Base-by-base conservation (phyloP, 2,888 invertebrate species). In the Tinea trinotella region DNA sequence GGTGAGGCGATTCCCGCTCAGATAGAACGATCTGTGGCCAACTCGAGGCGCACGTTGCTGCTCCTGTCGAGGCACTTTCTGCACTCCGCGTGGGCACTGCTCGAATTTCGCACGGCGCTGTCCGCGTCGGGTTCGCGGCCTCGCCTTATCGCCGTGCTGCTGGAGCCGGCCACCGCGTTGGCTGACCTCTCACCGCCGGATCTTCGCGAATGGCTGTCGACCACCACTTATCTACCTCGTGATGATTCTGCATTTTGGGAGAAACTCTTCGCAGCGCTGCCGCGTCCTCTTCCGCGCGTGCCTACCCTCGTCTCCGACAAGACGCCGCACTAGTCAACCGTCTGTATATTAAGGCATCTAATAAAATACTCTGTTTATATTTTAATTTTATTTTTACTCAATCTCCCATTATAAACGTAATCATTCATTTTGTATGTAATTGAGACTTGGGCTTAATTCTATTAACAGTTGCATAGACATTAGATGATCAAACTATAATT, bases 241-340 rank as follows among this genome's bases (percentile, higher is more conserved):
- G 93, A 90, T 9, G 93, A 94, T 67, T 91, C 91, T 6, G 92
- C 91, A 90, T 94, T 95, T 76, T 95, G 94, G 94, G 87, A 92
- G 55, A 93, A 92, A 68, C 75, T 95, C 54, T 83, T 89, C 30
- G 92, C 91, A 66, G 93, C 94, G 1, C 75, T 93, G 65, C 92
- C 92, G 0, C 92, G 91, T 72, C 79, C 81, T 57, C 52, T 52
- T 19, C 34, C 54, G 5, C 4, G 54, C 22, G 56, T 54, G 6
- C 24, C 57, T 15, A 19, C 57, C 13, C 46, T 55, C 3, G 56
- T 19, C 18, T 10, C 56, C n/a, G 40, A 15, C 7, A 40, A 40
- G 13, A 40, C 7, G 7, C 40, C 6, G 6, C 6, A 40, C 40
- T 40, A 40, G 40, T 40, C 40, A 24, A 24, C 24, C 24, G 5